phyloP scores from a whole-genome alignment of 1,140 invertebrate species.

The Lysiphlebus fabarum region DNA sequence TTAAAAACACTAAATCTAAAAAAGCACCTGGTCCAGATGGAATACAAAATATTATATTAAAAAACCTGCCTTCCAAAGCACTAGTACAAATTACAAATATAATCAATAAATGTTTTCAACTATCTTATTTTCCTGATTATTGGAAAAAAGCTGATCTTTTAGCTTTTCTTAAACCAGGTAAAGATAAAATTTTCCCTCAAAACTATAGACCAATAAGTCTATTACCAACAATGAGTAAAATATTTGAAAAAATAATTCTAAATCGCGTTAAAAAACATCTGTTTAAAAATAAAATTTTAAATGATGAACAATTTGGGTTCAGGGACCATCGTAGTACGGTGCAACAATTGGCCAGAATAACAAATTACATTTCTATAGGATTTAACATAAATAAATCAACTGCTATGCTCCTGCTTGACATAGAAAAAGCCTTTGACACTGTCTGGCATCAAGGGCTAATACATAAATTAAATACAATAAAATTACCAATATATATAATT shows the following conservation, averaged over 20 bases:
- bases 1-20: conserved; percentile 26
- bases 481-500: conserved; percentile 28
- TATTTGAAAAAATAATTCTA: conserved; percentile 37
- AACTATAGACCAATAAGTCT: conserved; percentile 45
- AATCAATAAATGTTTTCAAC: conserved; percentile 30
- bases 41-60: conserved; percentile 38
- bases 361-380: no score
- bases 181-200: conserved; percentile 29
- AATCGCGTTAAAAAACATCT: conserved; percentile 27
- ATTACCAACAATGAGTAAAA: conserved; percentile 35
- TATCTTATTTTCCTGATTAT: conserved; percentile 30
- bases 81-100: conserved; percentile 35
- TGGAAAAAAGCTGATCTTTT: conserved; percentile 34
- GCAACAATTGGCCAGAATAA: no score
- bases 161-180: conserved; percentile 36
- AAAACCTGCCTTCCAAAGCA: conserved; percentile 38
- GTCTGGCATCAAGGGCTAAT: no score
- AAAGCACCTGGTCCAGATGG: conserved; percentile 39
- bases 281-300: conserved; percentile 18
- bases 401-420: no score
- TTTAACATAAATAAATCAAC: no score
- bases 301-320: conserved; percentile 40
- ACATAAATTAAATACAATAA: no score
- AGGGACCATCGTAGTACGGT: conserved; percentile 31
- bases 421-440: no score